Base-by-base conservation (phyloP, 2,888 invertebrate genomes). In the Eudemis profundana region DNA sequence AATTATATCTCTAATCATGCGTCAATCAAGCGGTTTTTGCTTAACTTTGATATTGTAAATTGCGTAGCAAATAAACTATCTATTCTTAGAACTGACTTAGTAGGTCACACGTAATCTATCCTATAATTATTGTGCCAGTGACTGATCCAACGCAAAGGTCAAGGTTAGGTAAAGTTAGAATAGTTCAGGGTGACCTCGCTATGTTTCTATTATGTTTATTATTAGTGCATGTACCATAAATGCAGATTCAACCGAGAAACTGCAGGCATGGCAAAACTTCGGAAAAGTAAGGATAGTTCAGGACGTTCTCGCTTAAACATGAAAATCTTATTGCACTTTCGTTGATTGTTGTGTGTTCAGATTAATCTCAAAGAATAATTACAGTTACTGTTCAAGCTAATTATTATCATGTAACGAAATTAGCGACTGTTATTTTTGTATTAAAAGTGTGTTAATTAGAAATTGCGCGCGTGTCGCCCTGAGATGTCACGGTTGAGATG, bases 401-500 rank as follows among this genome's bases (percentile, higher is more conserved):
- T 53, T 40, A 61, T 23, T 17, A 17, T 23, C 14, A 27, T 61
- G n/a, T 56, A 42, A 61, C 29, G 29, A 64, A 54, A 50, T 44
- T 66, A 33, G 42, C 59, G 47, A 38, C 27, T 36, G 46, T 40
- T 46, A 61, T 51, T 51, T 51, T 46, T 47, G 50, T 59, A 60
- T 68, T 62, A 80, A 81, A 84, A 80, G 78, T 82, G 77, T 83
- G 79, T 80, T 85, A 84, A 82, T 83, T 81, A 79, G 78, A 82
- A 83, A 79, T 78, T 76, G 74, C 74, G 78, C 73, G 78, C 73
- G 78, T 83, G 79, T 72, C 75, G 77, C 88, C 86, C 89, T 87
- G 79, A 83, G 80, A 79, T 83, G 89, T 90, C 81, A 89, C 89
- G 91, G 83, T 90, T 82, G 89, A 77, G 81, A 82, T 85, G 77